phyloP scores from a whole-genome alignment of 2,113 vertebrate species.

The Hydrolagus affinis region DNA sequence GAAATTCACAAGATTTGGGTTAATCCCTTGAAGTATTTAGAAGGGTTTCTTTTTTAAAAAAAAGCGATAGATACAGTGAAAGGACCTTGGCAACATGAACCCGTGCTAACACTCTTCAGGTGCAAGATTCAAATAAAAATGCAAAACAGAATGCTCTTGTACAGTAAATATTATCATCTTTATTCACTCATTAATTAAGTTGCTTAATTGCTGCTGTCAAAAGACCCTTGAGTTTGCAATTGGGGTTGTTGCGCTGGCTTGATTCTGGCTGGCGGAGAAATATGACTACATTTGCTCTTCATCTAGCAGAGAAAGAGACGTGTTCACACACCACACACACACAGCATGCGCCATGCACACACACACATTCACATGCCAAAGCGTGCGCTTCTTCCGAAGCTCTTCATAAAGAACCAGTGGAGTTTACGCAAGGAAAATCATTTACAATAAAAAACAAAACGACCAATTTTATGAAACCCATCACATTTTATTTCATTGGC shows the following conservation, averaged over 20 bases:
- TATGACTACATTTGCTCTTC: constrained; percentile 34
- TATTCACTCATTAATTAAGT: constrained; percentile 76
- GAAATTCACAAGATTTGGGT: constrained; percentile 38
- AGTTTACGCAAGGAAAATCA: neutral
- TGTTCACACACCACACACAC: too few relatives aligned
- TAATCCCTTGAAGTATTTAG: constrained; percentile 43
- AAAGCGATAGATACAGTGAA: constrained; percentile 16
- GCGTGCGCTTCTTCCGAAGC: neutral
- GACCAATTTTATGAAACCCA: constrained; percentile 27
- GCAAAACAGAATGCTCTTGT: constrained; percentile 67
- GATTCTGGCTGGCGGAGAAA: constrained; percentile 44
- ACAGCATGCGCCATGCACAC: neutral
- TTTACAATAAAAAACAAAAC: neutral
- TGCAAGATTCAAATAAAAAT: constrained; percentile 63
- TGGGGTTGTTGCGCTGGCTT: constrained; percentile 51
- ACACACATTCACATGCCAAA: neutral
- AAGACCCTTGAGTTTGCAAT: constrained; percentile 68
- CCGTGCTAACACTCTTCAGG: constrained; percentile 49
- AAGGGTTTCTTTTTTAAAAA: constrained; percentile 34
- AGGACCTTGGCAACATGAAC: neutral
- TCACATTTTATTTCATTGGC: constrained; percentile 33
- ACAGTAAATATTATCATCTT: constrained; percentile 82
- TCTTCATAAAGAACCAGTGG: constrained; percentile 28
- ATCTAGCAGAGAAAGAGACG: constrained; percentile 22
- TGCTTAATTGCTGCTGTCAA: constrained; percentile 79